A percentile compares a stretch with the other conserved stretches of the same genome.
Conservation (phyloP, 2,113 vertebrate species). For the Mastomys natalensis region DNA sequence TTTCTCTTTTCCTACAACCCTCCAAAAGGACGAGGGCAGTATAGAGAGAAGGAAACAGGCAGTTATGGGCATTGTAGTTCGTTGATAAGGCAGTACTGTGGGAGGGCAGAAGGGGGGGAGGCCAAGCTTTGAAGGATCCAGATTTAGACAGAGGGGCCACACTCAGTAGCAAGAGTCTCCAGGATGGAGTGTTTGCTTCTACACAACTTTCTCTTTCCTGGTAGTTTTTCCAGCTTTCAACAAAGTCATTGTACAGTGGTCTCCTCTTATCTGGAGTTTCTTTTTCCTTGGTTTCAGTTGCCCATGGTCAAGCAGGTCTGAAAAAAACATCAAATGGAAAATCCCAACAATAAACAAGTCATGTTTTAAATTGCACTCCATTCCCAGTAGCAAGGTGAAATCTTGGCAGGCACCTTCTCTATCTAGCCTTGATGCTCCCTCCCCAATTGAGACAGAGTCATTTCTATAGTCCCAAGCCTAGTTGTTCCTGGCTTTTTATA, state of each 20-base stretch:
- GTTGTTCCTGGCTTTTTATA: not conserved
- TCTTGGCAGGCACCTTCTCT: not conserved
- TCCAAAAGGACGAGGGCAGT: not conserved
- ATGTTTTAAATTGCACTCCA: not conserved
- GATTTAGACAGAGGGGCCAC: not conserved
- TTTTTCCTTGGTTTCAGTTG: not conserved
- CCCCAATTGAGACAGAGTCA: not conserved
- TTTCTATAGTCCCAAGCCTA: not conserved
- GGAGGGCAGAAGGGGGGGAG: not conserved
- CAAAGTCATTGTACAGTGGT: not conserved
- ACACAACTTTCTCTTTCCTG: not conserved
- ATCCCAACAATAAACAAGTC: not conserved
- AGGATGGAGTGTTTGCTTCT: not conserved
- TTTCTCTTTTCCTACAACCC: not conserved
- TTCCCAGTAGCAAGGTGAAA: not conserved
- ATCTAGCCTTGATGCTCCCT: not conserved
- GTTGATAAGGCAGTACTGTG: not conserved
- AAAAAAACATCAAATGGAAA: not conserved
- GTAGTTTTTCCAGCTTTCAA: constrained; percentile 10
- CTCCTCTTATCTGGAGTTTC: not conserved
- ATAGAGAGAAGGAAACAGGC: not conserved
- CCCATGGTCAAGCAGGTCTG: not conserved
- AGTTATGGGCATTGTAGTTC: not conserved
- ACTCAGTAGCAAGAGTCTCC: not conserved
- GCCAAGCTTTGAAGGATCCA: not conserved